These are phyloP conservation scores for Enteromius unitaeniatus DNA, from an alignment of 2,797 vertebrate genomes.

Conservation along the genomic window DNA sequence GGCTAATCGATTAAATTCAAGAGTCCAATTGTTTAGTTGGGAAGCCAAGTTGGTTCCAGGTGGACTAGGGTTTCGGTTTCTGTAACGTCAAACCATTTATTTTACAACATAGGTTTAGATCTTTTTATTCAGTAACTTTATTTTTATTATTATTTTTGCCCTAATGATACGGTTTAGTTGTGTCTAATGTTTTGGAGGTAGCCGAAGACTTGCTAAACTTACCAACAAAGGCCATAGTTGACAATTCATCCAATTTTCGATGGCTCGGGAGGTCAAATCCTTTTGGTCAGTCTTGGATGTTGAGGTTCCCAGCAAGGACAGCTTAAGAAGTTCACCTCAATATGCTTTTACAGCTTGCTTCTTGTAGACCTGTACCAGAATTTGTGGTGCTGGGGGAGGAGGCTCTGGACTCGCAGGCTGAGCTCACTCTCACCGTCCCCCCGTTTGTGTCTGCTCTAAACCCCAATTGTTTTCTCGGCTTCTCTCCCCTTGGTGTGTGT, in stretches of 20 bases:
- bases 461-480: slow-evolving; percentile 99
- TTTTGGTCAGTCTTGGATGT: slow-evolving; percentile 74
- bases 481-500: slow-evolving; percentile 99
- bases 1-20: slow-evolving; percentile 43
- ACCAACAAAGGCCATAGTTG: slow-evolving; percentile 66
- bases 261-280: slow-evolving; percentile 65
- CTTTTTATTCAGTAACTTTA: slow-evolving; percentile 40
- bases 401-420: slow-evolving; percentile 92
- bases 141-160: neutral
- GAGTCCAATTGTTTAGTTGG: slow-evolving; percentile 33
- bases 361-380: slow-evolving; percentile 97
- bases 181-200: slow-evolving; percentile 55
- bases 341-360: slow-evolving; percentile 70
- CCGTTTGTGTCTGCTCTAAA: slow-evolving; percentile 99
- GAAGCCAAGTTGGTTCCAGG: slow-evolving; percentile 45
- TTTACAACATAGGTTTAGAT: neutral
- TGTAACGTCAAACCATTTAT: slow-evolving; percentile 42
- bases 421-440: slow-evolving; percentile 90
- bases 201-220: slow-evolving; percentile 57
- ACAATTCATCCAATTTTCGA: slow-evolving; percentile 65
- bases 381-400: slow-evolving; percentile 83
- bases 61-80: slow-evolving; percentile 47
- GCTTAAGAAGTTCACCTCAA: slow-evolving; percentile 75
- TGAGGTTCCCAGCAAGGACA: slow-evolving; percentile 76
- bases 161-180: slow-evolving; percentile 63